phyloP scores from a whole-genome alignment of 2,888 invertebrate genomes.

The Drosophila atripex region DNA sequence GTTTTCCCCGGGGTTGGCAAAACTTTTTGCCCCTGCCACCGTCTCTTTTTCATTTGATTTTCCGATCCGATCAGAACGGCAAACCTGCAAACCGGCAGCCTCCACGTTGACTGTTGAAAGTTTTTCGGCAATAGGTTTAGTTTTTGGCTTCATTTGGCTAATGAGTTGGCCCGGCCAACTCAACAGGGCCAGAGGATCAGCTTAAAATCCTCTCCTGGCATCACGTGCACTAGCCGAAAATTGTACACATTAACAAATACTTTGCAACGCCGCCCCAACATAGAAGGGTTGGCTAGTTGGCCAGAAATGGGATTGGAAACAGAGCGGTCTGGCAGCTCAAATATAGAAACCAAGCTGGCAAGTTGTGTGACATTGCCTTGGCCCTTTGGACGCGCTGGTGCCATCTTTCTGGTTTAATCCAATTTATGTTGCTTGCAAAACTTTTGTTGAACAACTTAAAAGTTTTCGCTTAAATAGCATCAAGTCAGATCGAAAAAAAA shows the following conservation, averaged over 20 bases:
- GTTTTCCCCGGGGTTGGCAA: conserved; percentile 60
- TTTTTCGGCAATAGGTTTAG: conserved; percentile 63
- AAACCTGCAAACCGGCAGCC: background rate
- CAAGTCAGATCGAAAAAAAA: conserved; percentile 61
- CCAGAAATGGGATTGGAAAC: conserved; percentile 54
- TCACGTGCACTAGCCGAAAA: conserved; percentile 60
- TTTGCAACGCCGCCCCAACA: conserved; percentile 29
- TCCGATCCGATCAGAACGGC: conserved; percentile 46
- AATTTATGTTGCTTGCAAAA: conserved; percentile 73
- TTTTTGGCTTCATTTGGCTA: conserved; percentile 72
- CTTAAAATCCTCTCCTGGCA: conserved; percentile 22
- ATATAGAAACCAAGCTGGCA: conserved; percentile 57
- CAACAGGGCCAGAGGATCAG: background rate
- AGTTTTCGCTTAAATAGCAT: conserved; percentile 74
- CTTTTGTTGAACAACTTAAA: conserved; percentile 74
- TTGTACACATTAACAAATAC: conserved; percentile 47
- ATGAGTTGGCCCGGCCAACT: conserved; percentile 59
- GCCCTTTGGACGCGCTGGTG: conserved; percentile 71
- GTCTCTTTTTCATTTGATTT: conserved; percentile 49
- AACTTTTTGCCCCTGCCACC: conserved; percentile 59
- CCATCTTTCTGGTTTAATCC: conserved; percentile 78
- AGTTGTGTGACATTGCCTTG: conserved; percentile 52
- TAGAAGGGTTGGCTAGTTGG: conserved; percentile 10
- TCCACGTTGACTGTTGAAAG: conserved; percentile 50
- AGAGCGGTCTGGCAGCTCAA: background rate